These are phyloP conservation scores for Invenusta paracnida DNA, from an alignment of 2,888 invertebrate genomes.

Conservation along the genomic window DNA sequence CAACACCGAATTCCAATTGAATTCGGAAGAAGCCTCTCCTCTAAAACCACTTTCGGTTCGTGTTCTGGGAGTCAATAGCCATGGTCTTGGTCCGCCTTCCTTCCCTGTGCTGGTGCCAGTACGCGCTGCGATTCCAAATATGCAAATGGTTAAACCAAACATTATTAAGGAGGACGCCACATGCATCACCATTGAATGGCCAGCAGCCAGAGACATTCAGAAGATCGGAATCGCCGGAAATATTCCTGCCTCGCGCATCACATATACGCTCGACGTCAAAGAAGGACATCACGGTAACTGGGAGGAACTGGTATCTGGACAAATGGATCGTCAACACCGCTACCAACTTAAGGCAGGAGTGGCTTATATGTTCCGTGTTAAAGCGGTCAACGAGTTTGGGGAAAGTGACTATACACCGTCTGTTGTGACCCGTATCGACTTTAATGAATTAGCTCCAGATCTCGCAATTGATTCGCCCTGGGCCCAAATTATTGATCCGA, in stretches of 20 bases:
- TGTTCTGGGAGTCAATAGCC: slow-evolving; percentile 37
- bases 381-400: slow-evolving; percentile 93
- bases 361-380: slow-evolving; percentile 88
- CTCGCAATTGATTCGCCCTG: slow-evolving; percentile 39
- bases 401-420: slow-evolving; percentile 79
- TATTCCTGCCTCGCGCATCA: background rate
- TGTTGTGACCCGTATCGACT: slow-evolving; percentile 29
- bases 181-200: slow-evolving; percentile 30
- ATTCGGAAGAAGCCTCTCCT: background rate
- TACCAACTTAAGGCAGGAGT: slow-evolving; percentile 74
- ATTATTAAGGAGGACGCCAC: slow-evolving; percentile 41
- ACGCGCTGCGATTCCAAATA: slow-evolving; percentile 31
- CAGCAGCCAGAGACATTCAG: background rate
- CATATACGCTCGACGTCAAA: slow-evolving; percentile 33
- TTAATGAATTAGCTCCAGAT: slow-evolving; percentile 36
- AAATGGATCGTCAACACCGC: slow-evolving; percentile 10
- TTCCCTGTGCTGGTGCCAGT: slow-evolving; percentile 3
- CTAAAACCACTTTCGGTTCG: slow-evolving; percentile 21
- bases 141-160: slow-evolving; percentile 39
- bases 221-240: background rate
- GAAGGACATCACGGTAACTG: slow-evolving; percentile 33
- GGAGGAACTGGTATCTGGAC: slow-evolving; percentile 1
- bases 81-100: slow-evolving; percentile 37
- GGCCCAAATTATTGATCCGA: slow-evolving; percentile 29
- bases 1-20: background rate